Conservation (phyloP, 2,888 invertebrate species). For the Eupithecia exiguata region DNA sequence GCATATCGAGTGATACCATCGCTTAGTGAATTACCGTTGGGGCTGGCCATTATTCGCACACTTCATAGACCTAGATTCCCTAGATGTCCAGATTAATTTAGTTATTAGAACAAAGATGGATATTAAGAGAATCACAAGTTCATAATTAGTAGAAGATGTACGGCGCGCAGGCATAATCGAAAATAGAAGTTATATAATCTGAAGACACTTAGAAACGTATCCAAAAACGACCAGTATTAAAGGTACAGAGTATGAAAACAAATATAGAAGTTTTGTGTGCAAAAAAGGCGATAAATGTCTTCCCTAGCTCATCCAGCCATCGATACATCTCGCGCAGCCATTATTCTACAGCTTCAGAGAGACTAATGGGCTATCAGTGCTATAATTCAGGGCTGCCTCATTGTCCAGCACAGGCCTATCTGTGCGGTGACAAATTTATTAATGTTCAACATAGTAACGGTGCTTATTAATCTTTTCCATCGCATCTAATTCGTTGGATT, state of each 20-base stretch:
- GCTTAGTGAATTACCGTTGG: constrained; percentile 75
- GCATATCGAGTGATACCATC: constrained; percentile 78
- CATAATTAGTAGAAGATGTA: too few species aligned
- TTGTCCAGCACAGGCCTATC: constrained; percentile 80
- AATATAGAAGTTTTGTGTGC: too few species aligned
- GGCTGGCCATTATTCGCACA: constrained; percentile 68
- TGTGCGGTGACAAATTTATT: constrained; percentile 82
- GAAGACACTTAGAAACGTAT: too few species aligned
- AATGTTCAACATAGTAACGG: constrained; percentile 73
- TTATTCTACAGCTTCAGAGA: constrained; percentile 75
- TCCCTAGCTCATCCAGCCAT: constrained; percentile 28
- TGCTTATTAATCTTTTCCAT: constrained; percentile 67
- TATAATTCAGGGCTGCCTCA: constrained; percentile 78
- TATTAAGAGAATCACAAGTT: too few species aligned
- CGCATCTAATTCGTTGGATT: constrained; percentile 69
- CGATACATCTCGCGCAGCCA: constrained; percentile 60
- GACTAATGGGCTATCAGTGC: constrained; percentile 78
- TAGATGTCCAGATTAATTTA: constrained; percentile 45
- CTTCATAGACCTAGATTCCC: constrained; percentile 49
- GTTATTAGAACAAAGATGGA: too few species aligned
- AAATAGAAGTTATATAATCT: too few species aligned
- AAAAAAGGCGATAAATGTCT: neutral
- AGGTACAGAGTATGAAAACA: too few species aligned
- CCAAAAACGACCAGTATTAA: too few species aligned
- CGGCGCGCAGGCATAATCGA: too few species aligned